Percentiles rank a stretch among this genome's conserved stretches.
phyloP scores from a whole-genome alignment of 2,113 vertebrate genomes.

The Coturnix japonica region DNA sequence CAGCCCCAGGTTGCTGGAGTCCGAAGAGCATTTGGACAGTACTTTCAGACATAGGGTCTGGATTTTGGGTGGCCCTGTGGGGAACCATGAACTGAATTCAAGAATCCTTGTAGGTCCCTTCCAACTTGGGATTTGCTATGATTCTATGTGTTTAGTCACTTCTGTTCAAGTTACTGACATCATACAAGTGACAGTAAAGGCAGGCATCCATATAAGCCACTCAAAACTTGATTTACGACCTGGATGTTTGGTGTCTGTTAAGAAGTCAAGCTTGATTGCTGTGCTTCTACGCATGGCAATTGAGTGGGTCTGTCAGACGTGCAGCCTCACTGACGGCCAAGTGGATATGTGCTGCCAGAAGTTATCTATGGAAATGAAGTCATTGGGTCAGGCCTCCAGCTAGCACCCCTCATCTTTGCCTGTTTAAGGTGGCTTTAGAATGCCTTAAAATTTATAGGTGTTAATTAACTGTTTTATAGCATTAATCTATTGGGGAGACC shows the following conservation, averaged over 20 bases:
- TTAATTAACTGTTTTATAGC: not conserved
- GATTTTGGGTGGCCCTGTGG: not conserved
- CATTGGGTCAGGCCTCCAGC: not conserved
- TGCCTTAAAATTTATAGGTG: not conserved
- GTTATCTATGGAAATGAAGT: not conserved
- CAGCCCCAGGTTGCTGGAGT: not conserved
- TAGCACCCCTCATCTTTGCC: not conserved
- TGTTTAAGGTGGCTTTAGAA: not conserved
- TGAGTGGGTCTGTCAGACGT: accelerated
- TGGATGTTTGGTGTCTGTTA: not conserved
- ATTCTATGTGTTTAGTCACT: not conserved
- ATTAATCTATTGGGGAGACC: not conserved
- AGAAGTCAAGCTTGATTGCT: not conserved
- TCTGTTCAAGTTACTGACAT: not conserved
- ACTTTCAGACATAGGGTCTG: not conserved
- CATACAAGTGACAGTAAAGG: not conserved
- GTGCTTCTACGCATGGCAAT: accelerated
- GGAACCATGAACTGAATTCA: not conserved
- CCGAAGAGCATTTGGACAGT: not conserved
- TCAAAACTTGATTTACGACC: not conserved
- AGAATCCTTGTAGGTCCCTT: not conserved
- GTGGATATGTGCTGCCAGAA: not conserved
- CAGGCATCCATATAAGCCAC: not conserved
- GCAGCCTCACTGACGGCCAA: not conserved
- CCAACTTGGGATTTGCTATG: not conserved